phyloP scores from a whole-genome alignment of 2,888 invertebrate species.

The Temnothorax ravouxi region DNA sequence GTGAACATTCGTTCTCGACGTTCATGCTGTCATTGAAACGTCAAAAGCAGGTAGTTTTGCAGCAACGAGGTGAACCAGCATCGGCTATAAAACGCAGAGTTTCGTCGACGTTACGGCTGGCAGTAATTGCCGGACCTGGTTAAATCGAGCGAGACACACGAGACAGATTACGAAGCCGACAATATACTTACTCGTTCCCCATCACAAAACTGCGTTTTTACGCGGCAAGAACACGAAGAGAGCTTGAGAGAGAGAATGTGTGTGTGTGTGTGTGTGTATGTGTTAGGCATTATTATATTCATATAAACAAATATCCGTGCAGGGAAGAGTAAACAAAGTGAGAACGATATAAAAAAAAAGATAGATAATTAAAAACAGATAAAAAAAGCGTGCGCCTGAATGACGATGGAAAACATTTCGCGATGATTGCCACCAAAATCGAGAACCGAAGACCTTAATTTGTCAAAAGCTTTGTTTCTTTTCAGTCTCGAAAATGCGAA shows the following conservation, averaged over 20 bases:
- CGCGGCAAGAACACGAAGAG: neutral
- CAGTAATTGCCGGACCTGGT: slow-evolving; percentile 56
- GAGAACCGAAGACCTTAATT: slow-evolving; percentile 28
- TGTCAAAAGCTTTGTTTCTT: slow-evolving; percentile 32
- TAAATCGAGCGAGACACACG: slow-evolving; percentile 64
- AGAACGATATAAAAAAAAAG: slow-evolving; percentile 20
- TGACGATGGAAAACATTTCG: slow-evolving; percentile 60
- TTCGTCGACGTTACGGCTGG: slow-evolving; percentile 56
- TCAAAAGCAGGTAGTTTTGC: slow-evolving; percentile 68
- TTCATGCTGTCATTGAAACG: slow-evolving; percentile 71
- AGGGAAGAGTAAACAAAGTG: slow-evolving; percentile 34
- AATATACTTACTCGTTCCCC: slow-evolving; percentile 28
- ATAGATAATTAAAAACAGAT: slow-evolving; percentile 52
- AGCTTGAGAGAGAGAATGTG: neutral
- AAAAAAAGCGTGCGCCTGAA: slow-evolving; percentile 8
- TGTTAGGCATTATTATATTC: slow-evolving; percentile 60
- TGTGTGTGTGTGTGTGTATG: too few species aligned
- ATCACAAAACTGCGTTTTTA: slow-evolving; percentile 35
- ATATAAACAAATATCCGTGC: slow-evolving; percentile 51
- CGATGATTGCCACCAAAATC: slow-evolving; percentile 29
- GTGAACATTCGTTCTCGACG: slow-evolving; percentile 62
- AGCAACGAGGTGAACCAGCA: slow-evolving; percentile 39
- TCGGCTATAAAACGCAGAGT: slow-evolving; percentile 71
- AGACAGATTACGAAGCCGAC: slow-evolving; percentile 52
- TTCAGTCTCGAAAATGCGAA: slow-evolving; percentile 24